Evolutionary conservation across 2,113 vertebrate species (phyloP).

Genomic region (Ictalurus punctatus): DNA sequence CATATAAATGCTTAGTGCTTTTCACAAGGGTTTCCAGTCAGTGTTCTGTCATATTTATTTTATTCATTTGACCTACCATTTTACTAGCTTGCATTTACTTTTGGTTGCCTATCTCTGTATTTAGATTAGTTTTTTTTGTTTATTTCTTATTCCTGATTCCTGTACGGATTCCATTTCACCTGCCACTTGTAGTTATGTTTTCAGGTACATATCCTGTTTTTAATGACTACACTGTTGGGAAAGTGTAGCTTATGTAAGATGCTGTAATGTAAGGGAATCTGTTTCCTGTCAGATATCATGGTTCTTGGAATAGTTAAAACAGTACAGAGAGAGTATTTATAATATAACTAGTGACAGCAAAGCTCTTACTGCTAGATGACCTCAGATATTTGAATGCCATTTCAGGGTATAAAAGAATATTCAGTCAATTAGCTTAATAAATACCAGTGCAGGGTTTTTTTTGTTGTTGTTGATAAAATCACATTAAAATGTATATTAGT

Average conservation of each 20-base stretch:
- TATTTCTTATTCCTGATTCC: not conserved
- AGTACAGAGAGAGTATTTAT: constrained; percentile 9
- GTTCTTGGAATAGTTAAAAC: not conserved
- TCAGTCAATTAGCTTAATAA: constrained; percentile 18
- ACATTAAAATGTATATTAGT: not conserved
- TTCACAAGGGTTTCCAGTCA: constrained; percentile 18
- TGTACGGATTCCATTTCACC: not conserved
- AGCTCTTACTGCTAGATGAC: not conserved
- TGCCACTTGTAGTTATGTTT: not conserved
- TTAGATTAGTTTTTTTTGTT: not conserved
- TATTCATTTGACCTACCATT: not conserved
- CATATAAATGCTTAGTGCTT: constrained; percentile 5
- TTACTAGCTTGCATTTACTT: not conserved
- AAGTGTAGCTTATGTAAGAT: not conserved
- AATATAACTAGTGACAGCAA: not conserved
- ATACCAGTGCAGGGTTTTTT: not conserved
- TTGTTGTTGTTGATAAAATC: not conserved
- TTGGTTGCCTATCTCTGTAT: not conserved
- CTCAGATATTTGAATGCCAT: not conserved
- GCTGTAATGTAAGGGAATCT: not conserved
- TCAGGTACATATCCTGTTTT: not conserved
- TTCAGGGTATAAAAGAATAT: not conserved
- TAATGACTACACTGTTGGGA: constrained; percentile 14
- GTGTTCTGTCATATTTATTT: constrained; percentile 14
- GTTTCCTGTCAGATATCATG: not conserved